Evolutionary conservation across 2,888 invertebrate species (phyloP), one percentile per base, ranked within the genome.

Genomic region (Trilocha varians): DNA sequence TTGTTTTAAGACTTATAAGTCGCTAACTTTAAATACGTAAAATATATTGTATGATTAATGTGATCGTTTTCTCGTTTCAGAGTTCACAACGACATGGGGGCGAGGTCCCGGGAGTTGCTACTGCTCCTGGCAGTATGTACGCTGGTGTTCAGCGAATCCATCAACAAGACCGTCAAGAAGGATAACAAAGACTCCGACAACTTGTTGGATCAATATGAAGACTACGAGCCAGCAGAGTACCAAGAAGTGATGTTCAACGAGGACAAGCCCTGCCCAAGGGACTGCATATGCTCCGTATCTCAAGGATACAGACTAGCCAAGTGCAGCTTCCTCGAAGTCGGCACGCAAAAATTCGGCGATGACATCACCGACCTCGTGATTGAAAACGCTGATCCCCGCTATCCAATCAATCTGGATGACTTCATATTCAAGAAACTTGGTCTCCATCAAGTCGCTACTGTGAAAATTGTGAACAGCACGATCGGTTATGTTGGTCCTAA

Each of bases 401-500:
- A 79, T 59, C 88, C 89, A 11, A 88, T 91, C 42, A 76, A 88
- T 13, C 73, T 93, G 42, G 88, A 88, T 9, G 87, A 88, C 43
- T 83, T 85, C 41, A 87, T 90, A 55, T 91, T 91, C 67, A 76
- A 84, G 48, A 87, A 88, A 50, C 76, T 90, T 44, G 90, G 91
- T 36, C 80, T 93, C 16, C 88, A 89, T 54, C 87, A 88, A 55
- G 79, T 93, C 32, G 88, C 90, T 16, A 89, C 91, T 3, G 87
- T 93, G 13, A 89, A 89, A 60, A 91, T 93, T 53, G 87, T 88
- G 40, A 90, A 92, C 65, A 91, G 91, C 46, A 89, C 89, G 8
- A 90, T 94, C 57, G 78, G 87, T 36, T 87, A 87, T 42, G 86
- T 93, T 50, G 89, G 90, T 53, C 88, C 88, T 14, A 89, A 87